Conservation (phyloP, 2,888 invertebrate species). For the Caenorhabditis sp. region DNA sequence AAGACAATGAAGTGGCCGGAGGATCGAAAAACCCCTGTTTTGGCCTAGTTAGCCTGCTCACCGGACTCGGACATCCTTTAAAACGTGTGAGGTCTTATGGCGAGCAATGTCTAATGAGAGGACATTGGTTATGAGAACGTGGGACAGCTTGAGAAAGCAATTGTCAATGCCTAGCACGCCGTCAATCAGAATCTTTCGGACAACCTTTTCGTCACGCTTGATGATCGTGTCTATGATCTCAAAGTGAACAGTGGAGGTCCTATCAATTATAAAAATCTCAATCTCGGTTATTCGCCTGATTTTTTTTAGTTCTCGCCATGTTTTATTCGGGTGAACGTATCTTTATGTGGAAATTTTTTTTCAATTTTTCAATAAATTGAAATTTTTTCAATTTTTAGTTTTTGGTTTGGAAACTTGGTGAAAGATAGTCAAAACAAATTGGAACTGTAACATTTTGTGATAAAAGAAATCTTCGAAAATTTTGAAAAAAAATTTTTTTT, state of each 20-base stretch:
- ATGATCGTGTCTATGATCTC: background rate
- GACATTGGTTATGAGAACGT: background rate
- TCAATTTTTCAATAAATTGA: conserved; percentile 8
- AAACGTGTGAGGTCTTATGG: conserved; percentile 4
- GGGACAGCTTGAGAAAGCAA: background rate
- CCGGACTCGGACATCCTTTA: conserved; percentile 9
- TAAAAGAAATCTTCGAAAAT: background rate
- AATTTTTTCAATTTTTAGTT: background rate
- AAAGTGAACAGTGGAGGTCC: background rate
- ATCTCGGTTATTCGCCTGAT: background rate
- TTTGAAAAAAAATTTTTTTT: background rate
- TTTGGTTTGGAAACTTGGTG: background rate
- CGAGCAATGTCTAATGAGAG: background rate
- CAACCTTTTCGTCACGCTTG: background rate
- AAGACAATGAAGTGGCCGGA: conserved; percentile 12
- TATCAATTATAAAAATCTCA: background rate
- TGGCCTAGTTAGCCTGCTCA: conserved; percentile 14
- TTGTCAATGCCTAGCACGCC: background rate
- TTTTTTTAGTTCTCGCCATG: no score
- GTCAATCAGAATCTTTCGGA: background rate
- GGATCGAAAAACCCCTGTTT: background rate
- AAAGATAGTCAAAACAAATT: background rate
- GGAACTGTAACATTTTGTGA: background rate
- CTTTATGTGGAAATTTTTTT: background rate
- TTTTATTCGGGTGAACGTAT: conserved; percentile 6